Conservation (phyloP, 1,140 invertebrate genomes). For the Tetramorium parvispinum region DNA sequence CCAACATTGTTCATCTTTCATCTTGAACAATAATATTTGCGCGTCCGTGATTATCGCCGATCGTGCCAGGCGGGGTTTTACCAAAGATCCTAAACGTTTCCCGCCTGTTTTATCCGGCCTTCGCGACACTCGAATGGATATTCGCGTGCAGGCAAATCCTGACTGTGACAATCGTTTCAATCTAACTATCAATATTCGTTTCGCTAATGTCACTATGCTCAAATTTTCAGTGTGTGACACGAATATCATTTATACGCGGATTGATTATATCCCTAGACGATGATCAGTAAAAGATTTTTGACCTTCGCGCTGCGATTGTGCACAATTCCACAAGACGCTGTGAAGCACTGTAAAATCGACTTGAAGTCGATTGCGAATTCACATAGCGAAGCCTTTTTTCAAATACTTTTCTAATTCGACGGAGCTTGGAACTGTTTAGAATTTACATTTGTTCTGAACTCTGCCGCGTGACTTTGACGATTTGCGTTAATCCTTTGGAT, state of each 20-base stretch:
- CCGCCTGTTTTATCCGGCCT: slow-evolving; percentile 11
- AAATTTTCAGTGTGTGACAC: not conserved
- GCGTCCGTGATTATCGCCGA: slow-evolving; percentile 4
- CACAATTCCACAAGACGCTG: not conserved
- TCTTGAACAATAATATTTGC: slow-evolving; percentile 63
- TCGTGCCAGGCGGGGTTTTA: slow-evolving; percentile 31
- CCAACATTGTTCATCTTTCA: not conserved
- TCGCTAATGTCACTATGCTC: not conserved
- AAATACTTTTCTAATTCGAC: slow-evolving; percentile 12
- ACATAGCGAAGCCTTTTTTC: not conserved
- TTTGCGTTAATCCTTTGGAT: not conserved
- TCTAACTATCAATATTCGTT: not conserved
- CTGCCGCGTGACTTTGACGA: not conserved
- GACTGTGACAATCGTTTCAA: not conserved
- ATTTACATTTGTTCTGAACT: slow-evolving; percentile 41
- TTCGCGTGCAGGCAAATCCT: not conserved
- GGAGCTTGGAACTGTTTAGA: slow-evolving; percentile 16
- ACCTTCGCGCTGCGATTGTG: not conserved
- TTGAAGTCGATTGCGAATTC: not conserved
- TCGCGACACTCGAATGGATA: not conserved
- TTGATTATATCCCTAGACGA: not conserved
- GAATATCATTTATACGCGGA: not conserved
- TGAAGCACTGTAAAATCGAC: not conserved
- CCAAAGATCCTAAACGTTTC: slow-evolving; percentile 53
- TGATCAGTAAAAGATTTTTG: slow-evolving; percentile 6